Percentiles rank a stretch among this genome's conserved stretches.
These are phyloP conservation scores for Rafetus swinhoei DNA, from an alignment of 2,113 vertebrate species.

Conservation along the genomic window DNA sequence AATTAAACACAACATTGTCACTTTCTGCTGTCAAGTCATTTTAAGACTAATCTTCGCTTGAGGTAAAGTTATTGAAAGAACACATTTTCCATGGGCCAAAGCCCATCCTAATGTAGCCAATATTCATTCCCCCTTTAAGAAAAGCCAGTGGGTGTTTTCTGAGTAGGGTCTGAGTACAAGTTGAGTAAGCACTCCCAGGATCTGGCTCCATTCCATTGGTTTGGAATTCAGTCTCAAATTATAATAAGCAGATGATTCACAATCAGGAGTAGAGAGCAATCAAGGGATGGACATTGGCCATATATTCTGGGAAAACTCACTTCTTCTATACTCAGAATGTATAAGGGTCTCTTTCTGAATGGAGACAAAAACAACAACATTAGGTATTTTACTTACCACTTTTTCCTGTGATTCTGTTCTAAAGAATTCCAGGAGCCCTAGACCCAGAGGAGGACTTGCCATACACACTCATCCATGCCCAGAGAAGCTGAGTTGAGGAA, in stretches of 20 bases:
- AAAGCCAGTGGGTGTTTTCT: not conserved
- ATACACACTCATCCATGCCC: not conserved
- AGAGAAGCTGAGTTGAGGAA: not conserved
- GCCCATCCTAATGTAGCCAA: not conserved
- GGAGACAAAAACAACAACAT: not conserved
- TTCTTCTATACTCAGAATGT: not conserved
- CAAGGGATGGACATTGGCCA: not conserved
- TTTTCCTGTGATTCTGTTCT: constrained; percentile 3
- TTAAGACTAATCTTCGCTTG: not conserved
- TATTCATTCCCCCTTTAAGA: rapidly evolving
- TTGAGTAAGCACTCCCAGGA: not conserved
- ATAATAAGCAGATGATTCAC: not conserved
- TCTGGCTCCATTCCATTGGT: not conserved
- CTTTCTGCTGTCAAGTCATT: not conserved
- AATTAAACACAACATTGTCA: not conserved
- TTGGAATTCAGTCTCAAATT: not conserved
- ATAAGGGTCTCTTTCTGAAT: not conserved
- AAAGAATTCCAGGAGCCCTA: not conserved
- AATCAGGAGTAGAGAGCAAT: not conserved
- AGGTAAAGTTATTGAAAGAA: not conserved
- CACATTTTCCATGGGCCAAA: not conserved
- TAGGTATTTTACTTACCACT: not conserved
- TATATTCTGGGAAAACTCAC: not conserved
- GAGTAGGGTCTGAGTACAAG: not conserved
- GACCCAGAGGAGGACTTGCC: not conserved